These are phyloP conservation scores for Drosophila arizonae DNA, from an alignment of 1,140 invertebrate species.

Conservation along the genomic window DNA sequence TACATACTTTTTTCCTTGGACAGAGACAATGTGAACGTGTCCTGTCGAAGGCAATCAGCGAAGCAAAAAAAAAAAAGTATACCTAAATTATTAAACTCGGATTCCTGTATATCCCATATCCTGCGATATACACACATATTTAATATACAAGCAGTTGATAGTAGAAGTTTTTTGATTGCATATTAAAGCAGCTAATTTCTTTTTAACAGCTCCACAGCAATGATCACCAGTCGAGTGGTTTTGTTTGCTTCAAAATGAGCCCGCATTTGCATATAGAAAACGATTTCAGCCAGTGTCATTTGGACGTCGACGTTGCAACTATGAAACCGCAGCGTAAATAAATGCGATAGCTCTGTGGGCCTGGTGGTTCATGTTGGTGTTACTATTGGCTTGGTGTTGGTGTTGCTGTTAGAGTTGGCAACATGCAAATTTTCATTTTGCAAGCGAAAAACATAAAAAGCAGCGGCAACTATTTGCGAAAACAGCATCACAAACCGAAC, in stretches of 20 bases:
- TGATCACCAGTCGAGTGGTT: not conserved
- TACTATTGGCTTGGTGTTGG: too few relatives aligned
- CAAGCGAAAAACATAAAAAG: constrained; percentile 28
- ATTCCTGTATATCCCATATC: too few relatives aligned
- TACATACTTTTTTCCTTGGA: constrained; percentile 14
- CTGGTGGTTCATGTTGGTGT: not conserved
- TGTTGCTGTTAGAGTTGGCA: constrained; percentile 11
- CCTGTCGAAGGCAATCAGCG: constrained; percentile 14
- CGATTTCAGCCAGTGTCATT: constrained; percentile 10
- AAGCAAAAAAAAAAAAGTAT: constrained; percentile 3
- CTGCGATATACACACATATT: not conserved
- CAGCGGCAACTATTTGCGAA: constrained; percentile 60
- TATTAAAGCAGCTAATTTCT: not conserved
- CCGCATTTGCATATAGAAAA: not conserved
- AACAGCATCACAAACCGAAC: constrained; percentile 70
- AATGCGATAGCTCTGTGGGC: constrained; percentile 40
- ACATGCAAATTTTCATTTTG: constrained; percentile 42
- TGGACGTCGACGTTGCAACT: constrained; percentile 21
- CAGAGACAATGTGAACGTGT: constrained; percentile 4
- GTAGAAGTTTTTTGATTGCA: not conserved
- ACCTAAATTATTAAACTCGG: too few relatives aligned
- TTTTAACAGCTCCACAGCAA: not conserved
- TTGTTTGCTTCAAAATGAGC: too few relatives aligned
- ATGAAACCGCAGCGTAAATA: constrained; percentile 56
- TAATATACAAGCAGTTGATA: not conserved